Conservation (phyloP, 2,888 invertebrate genomes). For the Drosophila yooni region DNA sequence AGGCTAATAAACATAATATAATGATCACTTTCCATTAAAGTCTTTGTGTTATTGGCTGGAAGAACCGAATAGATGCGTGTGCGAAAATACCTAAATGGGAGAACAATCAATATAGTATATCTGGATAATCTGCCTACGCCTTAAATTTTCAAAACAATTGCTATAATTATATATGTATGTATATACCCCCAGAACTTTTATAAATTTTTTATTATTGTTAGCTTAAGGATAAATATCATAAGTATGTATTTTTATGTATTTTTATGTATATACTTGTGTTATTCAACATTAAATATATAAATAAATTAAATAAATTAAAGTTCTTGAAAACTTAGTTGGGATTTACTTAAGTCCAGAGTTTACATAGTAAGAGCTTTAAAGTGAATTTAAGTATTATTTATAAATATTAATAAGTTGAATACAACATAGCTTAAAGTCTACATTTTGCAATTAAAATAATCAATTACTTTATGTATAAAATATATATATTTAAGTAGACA, state of each 20-base stretch:
- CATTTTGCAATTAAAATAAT: neutral
- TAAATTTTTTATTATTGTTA: neutral
- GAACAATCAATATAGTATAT: neutral
- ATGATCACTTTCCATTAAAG: constrained; percentile 38
- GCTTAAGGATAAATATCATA: neutral
- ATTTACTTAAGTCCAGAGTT: neutral
- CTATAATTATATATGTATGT: neutral
- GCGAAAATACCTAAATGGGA: neutral
- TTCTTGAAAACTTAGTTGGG: neutral
- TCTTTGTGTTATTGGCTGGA: constrained; percentile 30
- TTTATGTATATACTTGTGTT: neutral
- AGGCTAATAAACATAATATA: constrained; percentile 57
- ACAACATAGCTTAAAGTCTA: neutral
- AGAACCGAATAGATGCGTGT: constrained; percentile 4
- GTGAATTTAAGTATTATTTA: neutral
- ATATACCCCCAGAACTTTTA: neutral
- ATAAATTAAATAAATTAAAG: neutral
- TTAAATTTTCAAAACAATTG: neutral
- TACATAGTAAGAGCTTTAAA: neutral
- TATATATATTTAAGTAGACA: neutral
- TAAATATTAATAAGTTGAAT: neutral
- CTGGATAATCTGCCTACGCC: neutral
- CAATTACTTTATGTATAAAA: neutral
- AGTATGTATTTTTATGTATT: neutral
- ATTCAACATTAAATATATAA: neutral